phyloP scores from a whole-genome alignment of 1,140 invertebrate genomes.

The Meloidogyne hapla region DNA sequence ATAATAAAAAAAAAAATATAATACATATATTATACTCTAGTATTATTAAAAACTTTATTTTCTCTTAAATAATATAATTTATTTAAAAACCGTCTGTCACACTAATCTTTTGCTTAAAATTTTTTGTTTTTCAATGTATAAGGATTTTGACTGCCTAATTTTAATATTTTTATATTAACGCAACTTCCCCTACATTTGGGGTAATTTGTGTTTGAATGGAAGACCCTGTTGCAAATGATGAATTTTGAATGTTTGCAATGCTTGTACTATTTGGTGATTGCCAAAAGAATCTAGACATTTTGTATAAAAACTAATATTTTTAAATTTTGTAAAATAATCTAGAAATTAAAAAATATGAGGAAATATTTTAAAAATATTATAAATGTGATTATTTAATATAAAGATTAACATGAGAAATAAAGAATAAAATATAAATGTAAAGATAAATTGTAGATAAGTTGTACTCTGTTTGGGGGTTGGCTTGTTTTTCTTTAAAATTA shows the following conservation, averaged over 20 bases:
- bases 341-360: background rate
- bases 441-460: too few relatives aligned
- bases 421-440: too few relatives aligned
- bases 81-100: background rate
- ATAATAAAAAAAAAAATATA: too few relatives aligned
- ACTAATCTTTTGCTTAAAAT: background rate
- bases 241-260: background rate
- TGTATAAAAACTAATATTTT: background rate
- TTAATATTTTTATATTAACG: background rate
- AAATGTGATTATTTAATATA: too few relatives aligned
- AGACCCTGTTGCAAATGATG: background rate
- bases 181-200: slow-evolving; percentile 6
- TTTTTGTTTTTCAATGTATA: background rate
- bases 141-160: background rate
- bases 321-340: background rate
- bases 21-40: too few relatives aligned
- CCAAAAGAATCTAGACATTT: slow-evolving; percentile 28
- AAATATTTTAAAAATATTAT: slow-evolving; percentile 7
- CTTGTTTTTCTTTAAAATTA: background rate
- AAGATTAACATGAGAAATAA: too few relatives aligned
- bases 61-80: too few relatives aligned
- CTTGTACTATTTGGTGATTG: background rate
- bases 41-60: too few relatives aligned
- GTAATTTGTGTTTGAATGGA: background rate
- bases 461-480: too few relatives aligned